Base-by-base conservation (phyloP, 2,797 vertebrate species). In the Melanotaenia nigrans region DNA sequence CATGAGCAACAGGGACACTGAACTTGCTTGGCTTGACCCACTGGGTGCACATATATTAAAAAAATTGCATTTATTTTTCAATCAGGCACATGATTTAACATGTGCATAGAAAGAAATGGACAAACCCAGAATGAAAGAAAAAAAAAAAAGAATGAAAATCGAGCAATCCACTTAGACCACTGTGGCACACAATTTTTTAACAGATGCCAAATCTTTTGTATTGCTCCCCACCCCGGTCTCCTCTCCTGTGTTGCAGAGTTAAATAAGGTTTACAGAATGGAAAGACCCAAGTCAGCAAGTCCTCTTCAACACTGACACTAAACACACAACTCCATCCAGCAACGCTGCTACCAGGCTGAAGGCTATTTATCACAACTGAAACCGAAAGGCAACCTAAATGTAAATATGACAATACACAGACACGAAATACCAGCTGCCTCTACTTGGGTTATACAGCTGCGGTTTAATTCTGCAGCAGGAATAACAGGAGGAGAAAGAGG, bases 261-360 rank as follows among this genome's bases (percentile, higher is more conserved):
- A 91, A 93, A 93, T 92, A 90, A 91, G 90, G 92, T 93, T 93
- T 92, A 89, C 84, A 90, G 88, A 93, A 93, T 90, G 90, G 92
- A 92, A 94, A 92, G 87, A 82, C 88, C 89, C 86, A 84, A 94
- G 93, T 95, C 94, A 94, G 93, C 92, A 93, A 92, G 91, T 93
- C 90, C 79, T 78, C 82, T 82, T 88, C 89, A 88, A 85, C 73
- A 28, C 86, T 91, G 89, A 90, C 90, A 93, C 90, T 89, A 89
- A 93, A 92, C 93, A 92, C 91, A 90, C 87, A 77, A 88, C 90
- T 89, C 89, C 83, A 90, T 92, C 91, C 90, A 89, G 85, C 88
- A 61, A 65, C 61, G 61, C 85, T 61, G 84, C 90, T 90, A 92
- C 92, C 91, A 88, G 87, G 76, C 88, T 83, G 86, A 83, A 73